Evolutionary conservation across 2,888 invertebrate species (phyloP).

Genomic region (Cyclophora punctaria): DNA sequence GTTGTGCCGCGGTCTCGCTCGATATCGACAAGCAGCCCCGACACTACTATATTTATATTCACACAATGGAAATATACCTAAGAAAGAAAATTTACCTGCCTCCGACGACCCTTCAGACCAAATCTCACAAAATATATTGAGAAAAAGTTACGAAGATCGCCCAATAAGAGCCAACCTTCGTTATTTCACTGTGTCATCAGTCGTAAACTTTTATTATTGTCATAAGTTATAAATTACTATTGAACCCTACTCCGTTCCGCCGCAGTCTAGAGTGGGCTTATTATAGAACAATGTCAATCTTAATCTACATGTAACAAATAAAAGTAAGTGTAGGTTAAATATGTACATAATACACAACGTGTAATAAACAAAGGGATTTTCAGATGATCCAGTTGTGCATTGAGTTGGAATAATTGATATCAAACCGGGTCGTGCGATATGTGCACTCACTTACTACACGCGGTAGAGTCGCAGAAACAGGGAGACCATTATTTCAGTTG

Average conservation of each 20-base stretch:
- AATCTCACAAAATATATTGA: slow-evolving; percentile 18
- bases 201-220: slow-evolving; percentile 8
- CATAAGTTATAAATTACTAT: neutral
- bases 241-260: too few relatives aligned
- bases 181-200: slow-evolving; percentile 4
- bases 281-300: too few relatives aligned
- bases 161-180: too few relatives aligned
- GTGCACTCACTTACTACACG: neutral
- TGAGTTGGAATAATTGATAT: slow-evolving; percentile 6
- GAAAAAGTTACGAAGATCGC: slow-evolving; percentile 5
- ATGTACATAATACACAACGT: slow-evolving; percentile 1
- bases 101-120: slow-evolving; percentile 15
- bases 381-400: neutral
- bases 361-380: slow-evolving; percentile 1
- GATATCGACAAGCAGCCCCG: slow-evolving; percentile 27
- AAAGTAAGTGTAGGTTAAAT: neutral
- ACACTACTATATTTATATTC: slow-evolving; percentile 12
- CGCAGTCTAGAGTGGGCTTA: too few relatives aligned
- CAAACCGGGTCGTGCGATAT: neutral
- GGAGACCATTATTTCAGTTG: slow-evolving; percentile 8
- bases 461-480: slow-evolving; percentile 4
- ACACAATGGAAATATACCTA: slow-evolving; percentile 12
- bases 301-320: too few relatives aligned
- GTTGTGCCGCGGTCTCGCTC: slow-evolving; percentile 19
- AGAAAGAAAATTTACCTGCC: slow-evolving; percentile 17